phyloP scores from a whole-genome alignment of 2,797 vertebrate genomes.

The Delichon dasypus region DNA sequence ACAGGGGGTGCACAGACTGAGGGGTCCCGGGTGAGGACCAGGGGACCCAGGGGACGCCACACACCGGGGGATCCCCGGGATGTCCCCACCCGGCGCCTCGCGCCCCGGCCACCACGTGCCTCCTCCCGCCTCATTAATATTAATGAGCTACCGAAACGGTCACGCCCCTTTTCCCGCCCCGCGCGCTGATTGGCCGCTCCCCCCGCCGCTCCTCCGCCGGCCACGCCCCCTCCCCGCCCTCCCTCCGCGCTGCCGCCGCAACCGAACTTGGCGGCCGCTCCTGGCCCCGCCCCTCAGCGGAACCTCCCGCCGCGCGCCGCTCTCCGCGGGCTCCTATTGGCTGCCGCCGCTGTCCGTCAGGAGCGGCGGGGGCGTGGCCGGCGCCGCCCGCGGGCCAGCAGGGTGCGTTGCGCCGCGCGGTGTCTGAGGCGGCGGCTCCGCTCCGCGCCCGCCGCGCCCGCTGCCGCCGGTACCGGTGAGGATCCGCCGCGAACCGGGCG shows the following conservation, averaged over 20 bases:
- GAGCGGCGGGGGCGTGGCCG: background rate
- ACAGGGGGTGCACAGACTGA: background rate
- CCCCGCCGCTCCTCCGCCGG: background rate
- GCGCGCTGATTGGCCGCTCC: background rate
- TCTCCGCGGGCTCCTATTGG: background rate
- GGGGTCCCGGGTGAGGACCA: rapidly evolving
- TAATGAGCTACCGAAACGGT: rapidly evolving
- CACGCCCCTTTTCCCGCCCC: rapidly evolving
- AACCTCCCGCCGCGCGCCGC: background rate
- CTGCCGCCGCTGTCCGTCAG: background rate
- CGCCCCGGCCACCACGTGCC: background rate
- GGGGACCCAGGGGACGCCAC: background rate
- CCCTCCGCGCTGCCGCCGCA: background rate
- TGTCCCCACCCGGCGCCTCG: background rate
- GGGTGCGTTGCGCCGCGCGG: conserved; percentile 1
- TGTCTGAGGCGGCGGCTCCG: background rate
- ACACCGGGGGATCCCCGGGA: too few species aligned
- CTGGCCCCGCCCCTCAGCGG: background rate
- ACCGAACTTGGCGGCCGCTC: background rate
- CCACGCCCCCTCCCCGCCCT: background rate
- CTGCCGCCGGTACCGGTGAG: background rate
- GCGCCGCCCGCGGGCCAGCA: background rate
- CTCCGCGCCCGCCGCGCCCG: background rate
- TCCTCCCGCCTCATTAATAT: background rate
- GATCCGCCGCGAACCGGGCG: background rate